phyloP scores from a whole-genome alignment of 1,140 invertebrate genomes.

The Neelides sp. region DNA sequence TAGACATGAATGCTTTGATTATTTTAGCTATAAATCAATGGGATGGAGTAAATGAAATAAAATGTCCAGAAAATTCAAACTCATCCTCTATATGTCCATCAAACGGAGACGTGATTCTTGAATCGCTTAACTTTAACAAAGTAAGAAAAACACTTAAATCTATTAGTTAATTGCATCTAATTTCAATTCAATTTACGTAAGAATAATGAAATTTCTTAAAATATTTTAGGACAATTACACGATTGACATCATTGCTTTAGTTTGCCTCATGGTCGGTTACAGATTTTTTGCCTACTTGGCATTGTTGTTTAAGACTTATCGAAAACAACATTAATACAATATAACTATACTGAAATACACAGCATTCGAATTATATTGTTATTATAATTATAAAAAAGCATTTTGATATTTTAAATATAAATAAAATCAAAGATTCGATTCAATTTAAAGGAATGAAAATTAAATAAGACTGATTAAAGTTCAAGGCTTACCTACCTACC shows the following conservation, averaged over 20 bases:
- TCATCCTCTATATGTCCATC: not conserved
- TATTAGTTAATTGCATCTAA: not conserved
- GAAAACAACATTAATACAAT: no score
- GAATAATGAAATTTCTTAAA: not conserved
- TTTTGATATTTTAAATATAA: no score
- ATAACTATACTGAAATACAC: no score
- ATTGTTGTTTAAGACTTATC: not conserved
- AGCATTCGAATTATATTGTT: no score
- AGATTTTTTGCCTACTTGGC: not conserved
- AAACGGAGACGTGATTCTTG: conserved; percentile 34
- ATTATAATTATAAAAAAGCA: no score
- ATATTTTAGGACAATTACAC: not conserved
- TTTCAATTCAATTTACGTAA: not conserved
- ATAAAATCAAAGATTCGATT: no score
- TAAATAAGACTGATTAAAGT: no score
- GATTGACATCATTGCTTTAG: not conserved
- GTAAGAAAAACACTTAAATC: conserved; percentile 19
- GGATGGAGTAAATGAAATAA: conserved; percentile 32
- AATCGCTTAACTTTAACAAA: conserved; percentile 34
- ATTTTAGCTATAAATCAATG: conserved; percentile 43
- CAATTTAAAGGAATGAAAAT: no score
- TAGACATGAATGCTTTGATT: no score
- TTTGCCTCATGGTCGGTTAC: not conserved
- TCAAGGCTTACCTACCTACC: no score
- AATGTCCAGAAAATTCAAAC: conserved; percentile 11